Evolutionary conservation across 53 echinoderm and acorn worm species (phyloP).

Genomic region (Antedon mediterranea): DNA sequence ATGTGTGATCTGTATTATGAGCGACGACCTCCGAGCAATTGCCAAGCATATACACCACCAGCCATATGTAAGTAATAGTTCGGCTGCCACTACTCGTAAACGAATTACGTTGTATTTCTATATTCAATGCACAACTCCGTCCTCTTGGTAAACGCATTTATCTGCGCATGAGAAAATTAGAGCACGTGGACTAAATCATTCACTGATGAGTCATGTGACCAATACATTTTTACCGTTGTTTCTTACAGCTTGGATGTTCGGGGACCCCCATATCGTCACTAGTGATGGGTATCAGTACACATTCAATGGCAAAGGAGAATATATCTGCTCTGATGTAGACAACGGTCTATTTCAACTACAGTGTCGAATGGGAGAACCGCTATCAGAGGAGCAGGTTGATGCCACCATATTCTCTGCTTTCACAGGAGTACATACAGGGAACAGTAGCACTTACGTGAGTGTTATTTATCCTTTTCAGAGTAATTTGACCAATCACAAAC

Average conservation of each 20-base stretch:
- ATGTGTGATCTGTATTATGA: neutral
- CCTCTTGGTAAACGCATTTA: too few relatives aligned
- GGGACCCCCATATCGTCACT: neutral
- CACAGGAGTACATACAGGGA: neutral
- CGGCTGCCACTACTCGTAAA: too few relatives aligned
- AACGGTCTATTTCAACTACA: neutral
- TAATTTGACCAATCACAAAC: too few relatives aligned
- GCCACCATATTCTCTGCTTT: neutral
- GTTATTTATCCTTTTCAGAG: too few relatives aligned
- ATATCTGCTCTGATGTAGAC: neutral
- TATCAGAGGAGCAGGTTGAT: neutral
- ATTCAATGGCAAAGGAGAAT: neutral
- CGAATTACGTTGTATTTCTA: too few relatives aligned
- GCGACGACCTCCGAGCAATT: neutral
- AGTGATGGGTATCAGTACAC: neutral
- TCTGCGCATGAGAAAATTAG: too few relatives aligned
- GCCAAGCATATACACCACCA: neutral
- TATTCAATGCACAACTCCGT: too few relatives aligned
- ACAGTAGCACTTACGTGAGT: neutral
- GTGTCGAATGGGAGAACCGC: neutral
- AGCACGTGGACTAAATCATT: too few relatives aligned
- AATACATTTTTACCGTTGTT: too few relatives aligned
- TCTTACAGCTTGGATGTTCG: neutral
- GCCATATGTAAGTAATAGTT: neutral
- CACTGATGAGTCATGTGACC: too few relatives aligned